These are phyloP conservation scores for Limnodromus scolopaceus DNA, from an alignment of 2,797 vertebrate genomes.

Conservation along the genomic window DNA sequence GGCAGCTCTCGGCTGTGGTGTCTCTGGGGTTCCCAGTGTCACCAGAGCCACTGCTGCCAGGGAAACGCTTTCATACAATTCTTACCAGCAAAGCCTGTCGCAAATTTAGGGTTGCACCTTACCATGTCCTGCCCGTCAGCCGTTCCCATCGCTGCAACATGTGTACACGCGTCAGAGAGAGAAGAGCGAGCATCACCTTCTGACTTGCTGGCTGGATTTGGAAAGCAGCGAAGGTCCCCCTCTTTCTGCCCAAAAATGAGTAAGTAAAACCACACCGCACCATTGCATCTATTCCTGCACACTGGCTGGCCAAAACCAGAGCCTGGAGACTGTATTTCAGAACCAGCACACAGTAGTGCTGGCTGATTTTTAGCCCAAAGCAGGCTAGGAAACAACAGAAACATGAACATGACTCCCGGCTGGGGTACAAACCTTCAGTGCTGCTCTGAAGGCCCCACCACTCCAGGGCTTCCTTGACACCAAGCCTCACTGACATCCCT, in stretches of 20 bases:
- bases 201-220: background rate
- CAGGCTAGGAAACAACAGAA: background rate
- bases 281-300: background rate
- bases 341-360: background rate
- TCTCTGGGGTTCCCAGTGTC: background rate
- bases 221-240: background rate
- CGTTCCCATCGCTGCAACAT: background rate
- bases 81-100: background rate
- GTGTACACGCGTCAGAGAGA: fast-evolving
- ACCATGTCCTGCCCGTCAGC: background rate
- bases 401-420: fast-evolving
- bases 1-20: fast-evolving
- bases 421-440: background rate
- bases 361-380: background rate
- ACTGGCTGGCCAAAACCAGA: background rate
- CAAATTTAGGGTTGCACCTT: background rate
- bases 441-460: background rate
- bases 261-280: background rate
- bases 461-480: background rate
- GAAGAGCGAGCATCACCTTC: background rate
- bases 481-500: background rate
- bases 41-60: background rate
- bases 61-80: background rate
- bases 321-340: background rate
- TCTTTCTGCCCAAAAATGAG: background rate